phyloP scores from a whole-genome alignment of 2,797 vertebrate species.

The Anguilla megastoma region DNA sequence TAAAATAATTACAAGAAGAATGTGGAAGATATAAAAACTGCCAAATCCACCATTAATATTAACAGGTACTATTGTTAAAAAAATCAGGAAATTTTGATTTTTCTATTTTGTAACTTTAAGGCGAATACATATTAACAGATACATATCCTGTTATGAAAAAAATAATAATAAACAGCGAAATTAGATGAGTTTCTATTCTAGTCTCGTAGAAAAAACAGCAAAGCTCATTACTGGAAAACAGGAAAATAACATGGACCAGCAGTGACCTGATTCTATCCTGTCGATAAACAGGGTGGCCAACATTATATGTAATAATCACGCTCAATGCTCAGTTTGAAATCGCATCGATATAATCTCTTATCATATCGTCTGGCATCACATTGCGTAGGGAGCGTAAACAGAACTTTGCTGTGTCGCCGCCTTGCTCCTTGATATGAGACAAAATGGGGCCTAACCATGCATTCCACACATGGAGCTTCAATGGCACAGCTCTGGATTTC shows the following conservation, averaged over 20 bases:
- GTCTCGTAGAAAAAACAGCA: neutral
- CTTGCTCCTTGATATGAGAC: slow-evolving; percentile 14
- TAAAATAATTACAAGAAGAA: neutral
- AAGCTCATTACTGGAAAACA: neutral
- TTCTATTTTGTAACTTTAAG: no score
- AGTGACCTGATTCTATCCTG: neutral
- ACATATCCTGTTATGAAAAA: neutral
- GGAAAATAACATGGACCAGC: neutral
- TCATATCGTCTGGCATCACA: neutral
- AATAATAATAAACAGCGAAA: no score
- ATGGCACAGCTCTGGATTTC: neutral
- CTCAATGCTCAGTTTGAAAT: neutral
- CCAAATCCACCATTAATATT: neutral
- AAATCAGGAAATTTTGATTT: no score
- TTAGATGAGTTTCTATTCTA: no score
- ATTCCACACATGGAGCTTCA: slow-evolving; percentile 20
- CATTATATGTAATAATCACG: neutral
- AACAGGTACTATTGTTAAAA: neutral
- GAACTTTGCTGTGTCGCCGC: neutral
- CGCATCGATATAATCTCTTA: neutral
- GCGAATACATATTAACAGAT: neutral
- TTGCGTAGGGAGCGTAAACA: neutral
- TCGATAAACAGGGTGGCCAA: neutral
- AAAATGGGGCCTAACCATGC: neutral
- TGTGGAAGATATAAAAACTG: neutral